Evolutionary conservation across 2,888 invertebrate genomes (phyloP).

Genomic region (Stenotaenia linearis): DNA sequence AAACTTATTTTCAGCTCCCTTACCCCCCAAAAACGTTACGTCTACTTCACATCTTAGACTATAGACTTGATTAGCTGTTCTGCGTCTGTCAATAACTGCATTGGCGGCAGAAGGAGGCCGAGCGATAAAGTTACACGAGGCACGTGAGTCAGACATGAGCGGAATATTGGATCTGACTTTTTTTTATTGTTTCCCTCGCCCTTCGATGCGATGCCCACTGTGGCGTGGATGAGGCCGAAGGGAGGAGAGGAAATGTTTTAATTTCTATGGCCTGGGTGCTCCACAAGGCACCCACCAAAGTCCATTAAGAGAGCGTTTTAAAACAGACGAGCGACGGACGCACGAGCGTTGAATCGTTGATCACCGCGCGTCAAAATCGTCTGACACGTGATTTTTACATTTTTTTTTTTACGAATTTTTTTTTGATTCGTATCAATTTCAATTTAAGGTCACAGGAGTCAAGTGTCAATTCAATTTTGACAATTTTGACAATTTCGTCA

Average conservation of each 20-base stretch:
- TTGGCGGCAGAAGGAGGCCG: neutral
- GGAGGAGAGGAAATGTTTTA: slow-evolving; percentile 24
- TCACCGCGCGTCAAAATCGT: neutral
- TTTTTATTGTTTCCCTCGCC: neutral
- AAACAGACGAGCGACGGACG: neutral
- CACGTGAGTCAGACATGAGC: slow-evolving; percentile 24
- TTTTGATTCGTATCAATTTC: slow-evolving; percentile 14
- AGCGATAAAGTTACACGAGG: slow-evolving; percentile 27
- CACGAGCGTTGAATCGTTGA: neutral
- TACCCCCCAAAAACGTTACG: neutral
- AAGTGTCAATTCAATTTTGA: slow-evolving; percentile 21
- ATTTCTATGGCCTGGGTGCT: slow-evolving; percentile 7
- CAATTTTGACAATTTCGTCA: no score
- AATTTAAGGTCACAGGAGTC: slow-evolving; percentile 29
- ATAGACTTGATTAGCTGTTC: neutral
- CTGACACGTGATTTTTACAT: neutral
- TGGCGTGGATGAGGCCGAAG: slow-evolving; percentile 19
- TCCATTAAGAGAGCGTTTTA: slow-evolving; percentile 28
- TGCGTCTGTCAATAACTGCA: slow-evolving; percentile 9
- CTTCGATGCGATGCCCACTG: neutral
- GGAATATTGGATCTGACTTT: slow-evolving; percentile 17
- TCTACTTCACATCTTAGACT: neutral
- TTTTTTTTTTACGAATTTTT: neutral
- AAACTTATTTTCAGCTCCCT: no score
- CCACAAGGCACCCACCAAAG: slow-evolving; percentile 1